Evolutionary conservation across 2,888 invertebrate genomes (phyloP).

Genomic region (Lasius platythorax): DNA sequence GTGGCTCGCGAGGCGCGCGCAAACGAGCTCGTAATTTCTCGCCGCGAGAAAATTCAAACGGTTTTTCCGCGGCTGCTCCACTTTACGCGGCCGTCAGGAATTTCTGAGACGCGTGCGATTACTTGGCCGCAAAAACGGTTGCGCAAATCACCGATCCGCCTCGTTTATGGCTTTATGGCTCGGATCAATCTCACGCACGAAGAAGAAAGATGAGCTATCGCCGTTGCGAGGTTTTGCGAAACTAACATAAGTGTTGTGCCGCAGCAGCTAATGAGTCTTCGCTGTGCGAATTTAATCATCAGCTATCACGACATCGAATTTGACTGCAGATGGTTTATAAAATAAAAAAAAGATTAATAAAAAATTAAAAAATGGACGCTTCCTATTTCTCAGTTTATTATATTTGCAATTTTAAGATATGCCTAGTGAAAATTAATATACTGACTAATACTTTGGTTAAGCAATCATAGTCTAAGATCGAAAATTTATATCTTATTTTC

Average conservation of each 20-base stretch:
- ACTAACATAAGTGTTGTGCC: slow-evolving; percentile 20
- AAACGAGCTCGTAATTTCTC: slow-evolving; percentile 55
- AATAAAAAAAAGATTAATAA: neutral
- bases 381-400: neutral
- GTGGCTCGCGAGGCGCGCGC: neutral
- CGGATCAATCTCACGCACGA: slow-evolving; percentile 32
- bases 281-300: neutral
- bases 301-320: neutral
- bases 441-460: neutral
- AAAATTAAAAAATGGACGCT: neutral
- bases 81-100: slow-evolving; percentile 43
- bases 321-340: neutral
- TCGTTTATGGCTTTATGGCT: slow-evolving; percentile 47
- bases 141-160: slow-evolving; percentile 51
- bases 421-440: neutral
- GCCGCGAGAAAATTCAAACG: slow-evolving; percentile 55
- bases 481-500: neutral
- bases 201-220: slow-evolving; percentile 25
- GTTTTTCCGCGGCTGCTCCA: slow-evolving; percentile 60
- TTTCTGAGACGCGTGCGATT: slow-evolving; percentile 43
- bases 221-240: slow-evolving; percentile 13
- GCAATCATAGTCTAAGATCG: neutral
- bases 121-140: slow-evolving; percentile 34
- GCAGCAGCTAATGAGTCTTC: slow-evolving; percentile 2
- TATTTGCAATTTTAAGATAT: neutral